phyloP scores from a whole-genome alignment of 2,113 vertebrate genomes.

The Crocuta crocuta region DNA sequence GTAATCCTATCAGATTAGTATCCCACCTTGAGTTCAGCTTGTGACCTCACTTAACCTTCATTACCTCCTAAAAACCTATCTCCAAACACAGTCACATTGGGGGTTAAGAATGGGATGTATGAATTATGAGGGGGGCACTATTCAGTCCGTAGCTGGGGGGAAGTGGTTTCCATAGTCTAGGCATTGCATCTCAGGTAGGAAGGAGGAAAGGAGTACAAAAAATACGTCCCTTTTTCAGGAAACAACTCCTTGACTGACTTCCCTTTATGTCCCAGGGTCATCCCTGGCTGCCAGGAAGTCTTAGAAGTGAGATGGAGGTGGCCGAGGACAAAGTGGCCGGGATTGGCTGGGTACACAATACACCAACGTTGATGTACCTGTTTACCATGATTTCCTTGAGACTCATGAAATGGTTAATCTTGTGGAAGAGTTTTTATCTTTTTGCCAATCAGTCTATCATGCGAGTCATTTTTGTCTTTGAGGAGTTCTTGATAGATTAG shows the following conservation, averaged over 20 bases:
- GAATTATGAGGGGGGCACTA: neutral
- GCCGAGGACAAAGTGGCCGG: neutral
- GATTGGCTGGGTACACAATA: rapidly evolving
- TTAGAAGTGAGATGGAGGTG: neutral
- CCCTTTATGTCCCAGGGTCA: no score
- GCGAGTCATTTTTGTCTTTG: neutral
- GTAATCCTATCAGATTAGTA: neutral
- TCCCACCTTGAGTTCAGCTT: neutral
- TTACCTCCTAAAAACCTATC: neutral
- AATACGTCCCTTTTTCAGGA: neutral
- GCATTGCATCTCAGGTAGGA: neutral
- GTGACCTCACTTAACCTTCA: neutral
- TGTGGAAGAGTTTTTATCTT: neutral
- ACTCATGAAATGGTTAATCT: neutral
- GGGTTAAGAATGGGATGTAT: neutral
- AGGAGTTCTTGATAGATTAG: neutral
- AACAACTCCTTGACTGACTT: neutral
- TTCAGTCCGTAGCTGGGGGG: neutral
- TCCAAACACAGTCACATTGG: neutral
- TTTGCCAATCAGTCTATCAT: neutral
- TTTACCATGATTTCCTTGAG: neutral
- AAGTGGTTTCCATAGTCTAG: no score
- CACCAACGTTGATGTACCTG: no score
- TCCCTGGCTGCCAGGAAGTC: neutral
- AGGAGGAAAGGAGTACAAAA: neutral